These are phyloP conservation scores for Antitype chi DNA, from an alignment of 2,888 invertebrate genomes.

Conservation along the genomic window DNA sequence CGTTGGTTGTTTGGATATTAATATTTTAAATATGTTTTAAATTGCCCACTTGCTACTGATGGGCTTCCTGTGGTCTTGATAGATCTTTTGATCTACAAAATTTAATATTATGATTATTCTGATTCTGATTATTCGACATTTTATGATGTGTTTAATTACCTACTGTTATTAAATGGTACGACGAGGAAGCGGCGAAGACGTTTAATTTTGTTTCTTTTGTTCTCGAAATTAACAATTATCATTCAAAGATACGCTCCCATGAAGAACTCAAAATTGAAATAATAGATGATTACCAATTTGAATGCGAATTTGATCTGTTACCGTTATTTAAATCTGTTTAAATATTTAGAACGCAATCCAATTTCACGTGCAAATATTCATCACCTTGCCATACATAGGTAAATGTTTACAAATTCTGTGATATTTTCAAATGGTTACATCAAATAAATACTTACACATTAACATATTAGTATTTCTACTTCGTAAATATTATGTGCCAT, in stretches of 20 bases:
- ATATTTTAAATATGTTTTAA: constrained; percentile 37
- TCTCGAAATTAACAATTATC: not conserved
- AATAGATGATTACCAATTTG: constrained; percentile 1
- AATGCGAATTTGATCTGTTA: constrained; percentile 9
- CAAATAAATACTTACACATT: constrained; percentile 1
- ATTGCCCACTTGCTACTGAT: constrained; percentile 31
- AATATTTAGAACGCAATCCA: constrained; percentile 31
- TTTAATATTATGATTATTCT: constrained; percentile 4
- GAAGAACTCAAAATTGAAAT: not conserved
- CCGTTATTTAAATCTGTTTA: constrained; percentile 25
- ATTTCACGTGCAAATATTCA: constrained; percentile 37
- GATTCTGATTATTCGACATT: not conserved
- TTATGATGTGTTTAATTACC: constrained; percentile 4
- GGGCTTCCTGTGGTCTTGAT: constrained; percentile 32
- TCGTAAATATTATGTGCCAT: not conserved
- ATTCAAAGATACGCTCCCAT: constrained; percentile 1
- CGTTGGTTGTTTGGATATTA: constrained; percentile 27
- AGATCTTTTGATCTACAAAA: constrained; percentile 24
- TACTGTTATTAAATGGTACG: not conserved
- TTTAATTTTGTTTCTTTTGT: not conserved
- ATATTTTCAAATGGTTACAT: constrained; percentile 3
- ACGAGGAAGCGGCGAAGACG: not conserved
- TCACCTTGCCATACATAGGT: not conserved
- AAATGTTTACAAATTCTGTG: constrained; percentile 14
- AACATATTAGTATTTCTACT: not conserved